Percentiles rank a stretch among this genome's conserved stretches.
Conservation (phyloP, 2,888 invertebrate species). For the Cephus nigrinus region DNA sequence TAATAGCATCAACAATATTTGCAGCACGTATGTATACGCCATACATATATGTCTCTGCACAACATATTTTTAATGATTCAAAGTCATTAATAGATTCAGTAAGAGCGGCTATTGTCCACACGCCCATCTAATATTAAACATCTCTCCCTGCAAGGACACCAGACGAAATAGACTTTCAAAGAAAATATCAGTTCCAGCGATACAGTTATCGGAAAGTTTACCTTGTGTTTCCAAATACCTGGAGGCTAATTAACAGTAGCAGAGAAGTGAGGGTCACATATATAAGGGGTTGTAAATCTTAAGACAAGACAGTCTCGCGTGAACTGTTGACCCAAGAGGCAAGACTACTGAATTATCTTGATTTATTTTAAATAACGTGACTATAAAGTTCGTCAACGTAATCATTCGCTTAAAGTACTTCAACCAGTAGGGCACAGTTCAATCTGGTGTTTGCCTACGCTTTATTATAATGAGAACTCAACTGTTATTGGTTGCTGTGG, state of each 20-base stretch:
- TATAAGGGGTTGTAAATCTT: not conserved
- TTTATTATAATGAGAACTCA: constrained; percentile 1
- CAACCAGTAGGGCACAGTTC: not conserved
- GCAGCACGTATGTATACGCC: not conserved
- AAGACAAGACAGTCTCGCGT: not conserved
- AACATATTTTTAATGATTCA: not conserved
- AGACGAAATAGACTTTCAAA: not conserved
- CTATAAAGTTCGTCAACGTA: not conserved
- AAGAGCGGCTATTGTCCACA: not conserved
- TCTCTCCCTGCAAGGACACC: not conserved
- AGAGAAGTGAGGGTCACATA: not conserved
- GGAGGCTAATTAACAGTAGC: not conserved
- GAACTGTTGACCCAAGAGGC: not conserved
- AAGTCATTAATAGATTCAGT: not conserved
- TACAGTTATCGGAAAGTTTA: not conserved
- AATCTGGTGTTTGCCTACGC: not conserved
- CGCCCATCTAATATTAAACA: not conserved
- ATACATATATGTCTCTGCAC: not conserved
- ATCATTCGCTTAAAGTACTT: not conserved
- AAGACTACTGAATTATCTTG: not conserved
- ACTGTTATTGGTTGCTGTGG: not conserved
- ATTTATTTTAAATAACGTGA: not conserved
- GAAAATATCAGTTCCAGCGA: not conserved
- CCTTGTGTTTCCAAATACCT: not conserved
- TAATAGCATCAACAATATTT: not conserved